A percentile compares a stretch with the other conserved stretches of the same genome.
Conservation (phyloP, 1,140 invertebrate species). For the Philopotamus ludificatus region DNA sequence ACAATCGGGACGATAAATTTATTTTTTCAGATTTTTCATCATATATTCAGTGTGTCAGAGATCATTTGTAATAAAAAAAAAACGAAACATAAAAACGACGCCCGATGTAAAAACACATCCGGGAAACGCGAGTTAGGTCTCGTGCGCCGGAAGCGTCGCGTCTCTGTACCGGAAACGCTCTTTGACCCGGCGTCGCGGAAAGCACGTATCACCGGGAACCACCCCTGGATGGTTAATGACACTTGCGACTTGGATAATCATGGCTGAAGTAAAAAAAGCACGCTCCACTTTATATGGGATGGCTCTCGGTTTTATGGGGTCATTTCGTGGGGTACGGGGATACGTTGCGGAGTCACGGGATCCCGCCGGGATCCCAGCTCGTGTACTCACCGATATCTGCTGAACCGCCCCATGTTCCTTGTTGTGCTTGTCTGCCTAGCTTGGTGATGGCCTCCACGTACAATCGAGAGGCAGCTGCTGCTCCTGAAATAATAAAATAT, state of each 20-base stretch:
- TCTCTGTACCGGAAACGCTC: background rate
- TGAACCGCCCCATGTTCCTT: constrained; percentile 84
- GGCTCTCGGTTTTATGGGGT: too few relatives aligned
- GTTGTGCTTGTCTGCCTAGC: constrained; percentile 81
- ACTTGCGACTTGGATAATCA: constrained; percentile 5
- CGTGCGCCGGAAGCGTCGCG: too few relatives aligned
- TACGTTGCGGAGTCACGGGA: background rate
- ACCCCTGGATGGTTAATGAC: constrained; percentile 4
- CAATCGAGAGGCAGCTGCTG: constrained; percentile 78
- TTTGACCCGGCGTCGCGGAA: background rate
- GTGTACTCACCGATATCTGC: constrained; percentile 83
- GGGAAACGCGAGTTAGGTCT: too few relatives aligned
- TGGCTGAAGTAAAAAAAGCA: background rate
- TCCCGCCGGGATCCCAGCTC: too few relatives aligned
- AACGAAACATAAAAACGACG: too few relatives aligned
- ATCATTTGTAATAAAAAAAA: too few relatives aligned
- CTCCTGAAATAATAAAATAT: constrained; percentile 62
- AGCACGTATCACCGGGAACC: background rate
- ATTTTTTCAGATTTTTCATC: too few relatives aligned
- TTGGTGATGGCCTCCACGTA: constrained; percentile 86
- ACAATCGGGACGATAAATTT: too few relatives aligned
- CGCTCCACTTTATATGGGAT: too few relatives aligned
- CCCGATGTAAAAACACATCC: too few relatives aligned
- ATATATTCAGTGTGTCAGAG: too few relatives aligned
- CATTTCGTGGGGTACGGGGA: background rate